Base-by-base conservation (phyloP, 2,113 vertebrate species). In the Bufo gargarizans region DNA sequence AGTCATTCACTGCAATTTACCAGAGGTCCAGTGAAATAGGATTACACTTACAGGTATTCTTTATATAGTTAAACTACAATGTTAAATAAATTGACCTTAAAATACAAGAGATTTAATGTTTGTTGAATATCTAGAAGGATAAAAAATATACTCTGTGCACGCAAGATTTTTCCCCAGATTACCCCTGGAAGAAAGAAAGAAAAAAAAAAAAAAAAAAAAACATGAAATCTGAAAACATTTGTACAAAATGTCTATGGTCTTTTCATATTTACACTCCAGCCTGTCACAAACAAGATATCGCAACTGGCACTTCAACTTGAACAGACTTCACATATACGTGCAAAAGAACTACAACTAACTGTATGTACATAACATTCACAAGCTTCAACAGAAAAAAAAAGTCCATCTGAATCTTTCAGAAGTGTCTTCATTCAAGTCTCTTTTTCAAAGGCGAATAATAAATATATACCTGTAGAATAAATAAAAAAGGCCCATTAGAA, bases 401-500 rank as follows among this genome's bases (percentile, higher is more conserved):
- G 55, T 56, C 55, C 50, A 43, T 55, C 45, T 82, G 56, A 20
- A 47, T 19, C 0, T 65, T 83, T 82, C 33, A 49, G 13, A 59
- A n/a, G 22, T 4, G 22, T 49, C 0, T 89, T 63, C 82, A 90
- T 88, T 95, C 91, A 95, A 10, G 81, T 91, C 65, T 95, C 96
- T 91, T 99, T 99, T 95, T 99, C 97, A 89, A 99, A 99, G 49
- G 96, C 96, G 92, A 97, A 99, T 85, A 98, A 96, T 95, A 99
- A 93, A 93, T 99, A 99, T 93, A 99, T 96, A 93, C 97, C 97
- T 99, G 89, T n/a, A 93, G 87, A 47, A 92, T 0, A 90, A 93
- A 91, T n/a, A 92, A 0, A 0, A 0, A 86, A 0, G 45, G 33
- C 77, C 72, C 76, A n/a, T 90, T 89, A n/a, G 43, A 86, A 65